Evolutionary conservation across 2,888 invertebrate genomes (phyloP), one percentile per base, ranked within the genome.

Genomic region (Hipparchia sbordonii): DNA sequence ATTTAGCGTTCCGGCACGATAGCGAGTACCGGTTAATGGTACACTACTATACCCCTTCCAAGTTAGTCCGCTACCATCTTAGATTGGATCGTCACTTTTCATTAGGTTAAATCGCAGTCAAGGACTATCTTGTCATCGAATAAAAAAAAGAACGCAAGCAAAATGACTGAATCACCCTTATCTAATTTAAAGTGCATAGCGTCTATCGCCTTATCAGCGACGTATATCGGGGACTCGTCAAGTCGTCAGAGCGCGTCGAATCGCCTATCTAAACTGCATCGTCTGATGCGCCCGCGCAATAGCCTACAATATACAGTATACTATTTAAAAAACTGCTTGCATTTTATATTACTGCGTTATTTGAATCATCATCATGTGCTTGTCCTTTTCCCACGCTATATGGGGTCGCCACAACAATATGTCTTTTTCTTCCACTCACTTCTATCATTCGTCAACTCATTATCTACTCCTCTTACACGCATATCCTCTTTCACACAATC

Each of bases 221-320:
- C 79, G 79, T 82, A 83, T 81, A 81, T 77, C 75, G 77, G 76
- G 70, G 74, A 77, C 79, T 79, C 79, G 80, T 71, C 81, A 81
- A 78, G 78, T 77, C 74, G 79, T 71, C 74, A 68, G 68, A 68
- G 78, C 73, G 76, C 75, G 71, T 72, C 77, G 78, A 76, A 73
- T 67, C 74, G 82, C 84, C 85, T 90, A 91, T 91, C 89, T 91
- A 84, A 89, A 91, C 87, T 87, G 87, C 89, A 89, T 89, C 87
- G 82, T 76, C 71, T 76, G 79, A 79, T 81, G 78, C 79, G 82
- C 79, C 74, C 75, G 79, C 79, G 78, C 77, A 71, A 68, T 56
- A 71, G 74, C 52, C 52, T 33, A 70, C 6, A 48, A 62, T 67
- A 57, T 62, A 67, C 51, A 63, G 73, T 70, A 56, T 33, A 0